Conservation (phyloP, 2,113 vertebrate genomes). For the Podocnemis expansa region DNA sequence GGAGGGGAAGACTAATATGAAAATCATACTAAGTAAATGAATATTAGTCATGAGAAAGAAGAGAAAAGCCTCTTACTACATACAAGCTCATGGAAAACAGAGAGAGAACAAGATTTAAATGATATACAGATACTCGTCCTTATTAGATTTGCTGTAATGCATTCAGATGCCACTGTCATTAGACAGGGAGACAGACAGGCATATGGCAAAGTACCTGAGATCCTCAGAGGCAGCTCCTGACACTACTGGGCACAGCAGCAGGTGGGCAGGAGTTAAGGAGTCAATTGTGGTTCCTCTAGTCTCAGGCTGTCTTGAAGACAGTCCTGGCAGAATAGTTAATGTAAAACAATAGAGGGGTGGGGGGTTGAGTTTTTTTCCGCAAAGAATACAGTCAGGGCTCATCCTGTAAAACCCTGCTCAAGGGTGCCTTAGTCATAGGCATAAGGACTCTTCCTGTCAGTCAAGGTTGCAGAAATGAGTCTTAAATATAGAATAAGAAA, state of each 20-base stretch:
- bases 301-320: background rate
- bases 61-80: conserved; percentile 65
- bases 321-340: conserved; percentile 45
- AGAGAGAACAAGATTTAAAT: background rate
- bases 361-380: background rate
- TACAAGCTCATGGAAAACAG: conserved; percentile 21
- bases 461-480: background rate
- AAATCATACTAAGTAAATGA: conserved; percentile 44
- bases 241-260: background rate
- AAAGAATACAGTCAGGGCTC: conserved; percentile 16
- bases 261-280: background rate
- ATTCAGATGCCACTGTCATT: conserved; percentile 46
- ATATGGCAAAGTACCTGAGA: background rate
- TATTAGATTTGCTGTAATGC: conserved; percentile 47
- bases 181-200: background rate
- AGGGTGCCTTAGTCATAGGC: background rate
- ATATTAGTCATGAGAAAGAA: conserved; percentile 46
- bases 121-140: conserved; percentile 41
- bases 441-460: background rate
- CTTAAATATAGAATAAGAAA: background rate
- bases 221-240: background rate
- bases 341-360: background rate
- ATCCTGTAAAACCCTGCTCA: background rate
- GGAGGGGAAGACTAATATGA: conserved; percentile 48
- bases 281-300: background rate